phyloP scores from a whole-genome alignment of 2,113 vertebrate genomes.

The Ellobius talpinus region DNA sequence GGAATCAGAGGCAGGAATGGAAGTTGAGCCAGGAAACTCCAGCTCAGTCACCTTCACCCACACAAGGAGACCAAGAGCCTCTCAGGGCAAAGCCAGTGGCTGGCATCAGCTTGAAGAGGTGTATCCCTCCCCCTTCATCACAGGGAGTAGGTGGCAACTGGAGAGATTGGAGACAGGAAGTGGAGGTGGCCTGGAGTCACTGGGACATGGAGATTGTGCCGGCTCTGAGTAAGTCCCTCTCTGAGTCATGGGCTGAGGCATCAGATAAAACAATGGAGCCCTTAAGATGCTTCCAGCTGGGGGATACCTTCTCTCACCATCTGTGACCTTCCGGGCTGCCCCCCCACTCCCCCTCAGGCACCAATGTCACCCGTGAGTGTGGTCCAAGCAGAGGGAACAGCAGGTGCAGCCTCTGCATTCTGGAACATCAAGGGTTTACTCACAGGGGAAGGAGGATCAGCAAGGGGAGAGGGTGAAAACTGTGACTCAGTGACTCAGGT shows the following conservation, averaged over 20 bases:
- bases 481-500: not conserved
- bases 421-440: accelerated
- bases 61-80: not conserved
- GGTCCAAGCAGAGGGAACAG: not conserved
- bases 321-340: not conserved
- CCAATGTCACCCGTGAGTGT: not conserved
- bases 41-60: not conserved
- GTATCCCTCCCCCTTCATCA: not conserved
- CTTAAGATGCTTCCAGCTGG: not conserved
- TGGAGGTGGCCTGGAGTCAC: not conserved
- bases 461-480: not conserved
- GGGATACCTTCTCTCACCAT: not conserved
- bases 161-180: not conserved
- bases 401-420: too few relatives aligned
- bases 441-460: accelerated
- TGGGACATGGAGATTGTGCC: not conserved
- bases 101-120: not conserved
- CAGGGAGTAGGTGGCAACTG: not conserved
- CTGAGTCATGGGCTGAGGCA: not conserved
- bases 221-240: not conserved
- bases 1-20: too few relatives aligned
- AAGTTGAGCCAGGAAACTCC: not conserved
- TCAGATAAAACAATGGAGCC: not conserved
- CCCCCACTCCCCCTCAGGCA: not conserved
- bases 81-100: not conserved